Base-by-base conservation (phyloP, 64 coral and sea anemone genomes). In the Cladopsammia gracilis region DNA sequence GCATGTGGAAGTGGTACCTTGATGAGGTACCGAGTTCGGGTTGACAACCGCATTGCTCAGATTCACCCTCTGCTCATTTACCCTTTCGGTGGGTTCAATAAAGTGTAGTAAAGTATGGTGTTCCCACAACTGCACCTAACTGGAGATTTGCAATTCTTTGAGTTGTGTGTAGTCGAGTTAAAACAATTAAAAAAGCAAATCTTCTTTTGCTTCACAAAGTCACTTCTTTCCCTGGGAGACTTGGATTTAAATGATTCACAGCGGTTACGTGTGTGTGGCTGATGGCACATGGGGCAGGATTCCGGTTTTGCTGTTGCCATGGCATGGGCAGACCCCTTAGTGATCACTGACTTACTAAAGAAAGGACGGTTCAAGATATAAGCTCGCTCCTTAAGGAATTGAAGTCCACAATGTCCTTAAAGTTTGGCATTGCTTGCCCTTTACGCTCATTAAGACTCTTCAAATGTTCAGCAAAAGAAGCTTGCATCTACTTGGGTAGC, bases 151-250 rank as follows among this genome's bases (percentile, higher is more conserved):
- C 91, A 93, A 2, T 64, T 77, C 10, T 20, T 51, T 16, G 75
- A 87, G 26, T 75, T 64, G 52, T 93, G 91, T 54, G 10, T 14
- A 34, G 65, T 54, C 82, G 85, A 89, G 9, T 43, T 81, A n/a
- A 93, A 53, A 25, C 91, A 93, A 48, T 87, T 93, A 44, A 93
- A 93, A 44, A 93, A 93, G 25, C 91, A 87, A 14, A 93, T 86
- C 19, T 76, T 71, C 18, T 71, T 77, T 16, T 72, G 71, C 23
- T 79, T 93, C 3, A 87, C 72, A 59, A 87, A 86, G 42, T 87
- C 57, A 51, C 51, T 85, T 86, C 91, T 61, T 25, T 87, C 48
- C 59, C 20, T 47, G 0, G 73, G 71, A n/a, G 91, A 77, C 58
- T 78, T 86, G 11, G 89, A 47, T 46, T 91, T 91, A 48, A 91